Base-by-base conservation (phyloP, 2,797 vertebrate species). In the Lacerta bilineata region DNA sequence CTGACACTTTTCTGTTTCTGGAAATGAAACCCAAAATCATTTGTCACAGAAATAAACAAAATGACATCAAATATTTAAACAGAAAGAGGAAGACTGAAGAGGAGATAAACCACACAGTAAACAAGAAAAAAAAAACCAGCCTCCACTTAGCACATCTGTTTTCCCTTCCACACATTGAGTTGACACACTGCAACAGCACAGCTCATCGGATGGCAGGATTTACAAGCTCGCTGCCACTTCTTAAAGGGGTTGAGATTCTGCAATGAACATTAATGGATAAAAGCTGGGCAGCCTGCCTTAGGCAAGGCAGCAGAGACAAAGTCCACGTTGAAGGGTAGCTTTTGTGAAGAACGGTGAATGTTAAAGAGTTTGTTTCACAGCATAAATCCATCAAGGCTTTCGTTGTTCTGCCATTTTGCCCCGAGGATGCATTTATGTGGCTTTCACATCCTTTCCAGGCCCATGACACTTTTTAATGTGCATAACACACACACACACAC, bases 21-120 rank as follows among this genome's bases (percentile, higher is more conserved):
- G 93, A 96, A 86, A 91, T 74, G 25, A 91, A 95, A 92, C 3
- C 64, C 88, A 89, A 87, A 90, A 91, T 78, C 0, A 91, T 91
- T 90, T 95, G 87, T 93, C 95, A 95, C 93, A 66, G 39, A 94
- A 97, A 96, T 92, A 97, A 96, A 94, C 85, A 43, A 95, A 93
- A 90, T 94, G 91, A 95, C 91, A 96, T 94, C 71, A 96, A 97
- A 95, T 95, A 96, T 96, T 95, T 94, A 94, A 96, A 93, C 94
- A 72, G 74, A 68, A 43, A 80, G 2, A 90, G 87, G 75, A 90
- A 94, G 29, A 93, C 83, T 86, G 91, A 96, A 95, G 76, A 66
- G 61, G 71, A 95, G 93, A 95, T 94, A 92, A 95, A 96, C 96
- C 93, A 95, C 11, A 89, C 46, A 85, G 80, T 90, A 95, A 95